Evolutionary conservation across 2,888 invertebrate genomes (phyloP), one percentile per base, ranked within the genome.

Genomic region (Tinea trinotella): DNA sequence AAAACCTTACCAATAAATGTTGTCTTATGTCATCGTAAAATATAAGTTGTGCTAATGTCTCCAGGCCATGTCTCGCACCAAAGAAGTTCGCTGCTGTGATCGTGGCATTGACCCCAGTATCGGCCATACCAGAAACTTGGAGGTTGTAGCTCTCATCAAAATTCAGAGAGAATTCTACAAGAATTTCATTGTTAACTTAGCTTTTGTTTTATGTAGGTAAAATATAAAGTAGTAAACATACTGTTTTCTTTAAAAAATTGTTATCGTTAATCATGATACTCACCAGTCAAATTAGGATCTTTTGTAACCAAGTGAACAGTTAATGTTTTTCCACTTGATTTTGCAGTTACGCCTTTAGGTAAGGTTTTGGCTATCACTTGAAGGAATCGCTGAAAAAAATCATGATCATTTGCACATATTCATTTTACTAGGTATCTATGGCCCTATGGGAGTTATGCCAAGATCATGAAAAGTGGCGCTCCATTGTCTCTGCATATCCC

Each of bases 1-100:
- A 30, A 30, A 30, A 40, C 56, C 75, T 74, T 59, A 87, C 87
- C 71, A 88, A 75, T 50, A 92, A 63, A 62, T 89, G 84, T 50
- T 88, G 79, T 50, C 87, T 77, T 49, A 91, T 75, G 57, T 92
- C 89, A 61, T 93, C 92, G 59, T 83, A 91, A 2, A 92, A 87
- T 35, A 92, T 88, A 17, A 93, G 71, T 64, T 93, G 93, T 0
- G 87, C 78, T 2, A 93, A 72, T 0, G 92, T 91, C 74, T 92
- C 92, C 52, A 93, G 63, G 0, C 88, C 93, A 62, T 93, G 87
- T 3, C 92, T 80, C 0, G 89, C 79, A 0, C 93, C 93, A 64
- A 92, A 92, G 71, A 89, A 92, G 1, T 85, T 89, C 3, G 76
- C 68, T 0, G 90, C 89, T 0, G 62, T 68, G 54, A 93, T 87